Evolutionary conservation across 2,797 vertebrate species (phyloP), one percentile per base, ranked within the genome.

Genomic region (Coranthus polyacanthus): DNA sequence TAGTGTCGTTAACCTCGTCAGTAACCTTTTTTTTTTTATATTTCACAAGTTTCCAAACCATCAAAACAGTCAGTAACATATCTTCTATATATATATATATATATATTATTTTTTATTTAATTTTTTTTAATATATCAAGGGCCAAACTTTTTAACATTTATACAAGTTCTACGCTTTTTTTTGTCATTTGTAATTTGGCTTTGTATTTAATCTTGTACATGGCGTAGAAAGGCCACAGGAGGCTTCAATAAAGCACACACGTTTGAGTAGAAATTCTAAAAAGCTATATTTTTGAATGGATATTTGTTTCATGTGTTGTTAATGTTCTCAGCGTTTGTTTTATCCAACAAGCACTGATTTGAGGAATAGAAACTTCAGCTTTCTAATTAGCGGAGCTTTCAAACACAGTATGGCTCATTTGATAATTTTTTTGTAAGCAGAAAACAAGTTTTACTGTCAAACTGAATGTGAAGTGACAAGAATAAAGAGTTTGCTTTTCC

Each of bases 371-470:
- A 75, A 75, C 73, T 79, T 22, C 56, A 45, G 44, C 44, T 65
- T 79, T 68, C 53, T 80, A 79, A 87, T 84, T 84, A 86, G 63
- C 46, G 0, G 29, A 51, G 79, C 82, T 82, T 81, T 81, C 68
- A 87, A 63, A 69, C 15, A 7, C 50, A 16, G 54, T 76, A 78
- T 47, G 82, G 65, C 71, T 87, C 87, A 62, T 81, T 84, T 74
- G 72, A 78, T 81, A 21, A 68, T 83, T 80, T 32, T 32, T 78
- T 68, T 49, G 63, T 69, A 54, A 78, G 69, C 66, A 52, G 73
- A 51, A 68, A 82, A 86, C 66, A 61, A 54, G 64, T 80, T 83
- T 80, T 82, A 80, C 68, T 77, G 75, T 79, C 65, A 74, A 44
- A 72, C 52, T 26, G 39, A 68, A 81, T 73, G 72, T 69, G 69